Base-by-base conservation (phyloP, 2,797 vertebrate species). In the Gadopsis marmoratus region DNA sequence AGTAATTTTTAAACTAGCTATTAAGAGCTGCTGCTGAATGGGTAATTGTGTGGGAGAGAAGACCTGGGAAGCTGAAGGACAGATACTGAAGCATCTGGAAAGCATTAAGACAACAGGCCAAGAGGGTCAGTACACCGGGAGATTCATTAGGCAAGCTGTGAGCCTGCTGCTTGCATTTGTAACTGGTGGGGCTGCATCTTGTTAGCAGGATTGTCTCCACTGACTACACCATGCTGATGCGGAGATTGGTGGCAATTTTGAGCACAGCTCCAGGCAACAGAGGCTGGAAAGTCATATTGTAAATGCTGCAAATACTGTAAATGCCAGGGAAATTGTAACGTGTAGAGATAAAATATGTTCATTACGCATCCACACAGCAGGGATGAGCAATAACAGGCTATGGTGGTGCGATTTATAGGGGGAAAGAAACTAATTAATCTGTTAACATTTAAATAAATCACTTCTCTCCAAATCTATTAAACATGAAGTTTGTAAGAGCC, bases 1-100 rank as follows among this genome's bases (percentile, higher is more conserved):
- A 79, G 79, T 85, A 12, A 76, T 86, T 89, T 79, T 79, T 79
- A 84, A 86, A 86, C 66, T 75, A 73, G 66, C 77, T 78, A 80
- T 82, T 74, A 86, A 72, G 74, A 82, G 78, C 76, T 83, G 64
- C 50, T 76, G 69, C 72, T 81, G 74, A 87, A 88, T 70, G 73
- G 82, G 79, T 91, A 84, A 89, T 86, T 83, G 82, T 86, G 79
- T 83, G 84, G 68, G 79, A 82, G 79, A 83, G 45, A 48, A 56
- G 66, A 86, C 71, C 61, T 55, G 64, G 71, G 79, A 84, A 85
- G 63, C 53, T 78, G 76, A 89, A 88, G 79, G 85, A 92, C 79
- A 85, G 79, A 81, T 76, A 83, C 70, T 29, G 47, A 83, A 84
- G 81, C 88, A 93, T 94, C 92, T 93, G 93, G 88, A 89, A 81